Evolutionary conservation across 2,113 vertebrate species (phyloP).

Genomic region (Tamias sibiricus): DNA sequence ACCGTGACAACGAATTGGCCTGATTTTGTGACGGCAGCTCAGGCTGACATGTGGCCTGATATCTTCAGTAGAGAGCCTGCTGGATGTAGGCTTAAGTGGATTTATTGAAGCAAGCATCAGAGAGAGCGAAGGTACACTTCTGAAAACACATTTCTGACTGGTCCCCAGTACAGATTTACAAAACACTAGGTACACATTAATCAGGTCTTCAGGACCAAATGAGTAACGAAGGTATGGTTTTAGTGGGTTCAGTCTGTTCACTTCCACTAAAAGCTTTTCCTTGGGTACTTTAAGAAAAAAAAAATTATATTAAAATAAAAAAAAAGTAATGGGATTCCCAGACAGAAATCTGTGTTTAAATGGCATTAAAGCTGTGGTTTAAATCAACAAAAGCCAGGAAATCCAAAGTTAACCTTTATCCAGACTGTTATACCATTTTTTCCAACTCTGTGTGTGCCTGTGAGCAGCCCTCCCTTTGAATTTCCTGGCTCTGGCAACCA

Average conservation of each 20-base stretch:
- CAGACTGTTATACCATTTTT: constrained; percentile 75
- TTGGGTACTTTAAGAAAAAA: constrained; percentile 63
- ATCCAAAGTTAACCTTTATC: constrained; percentile 85
- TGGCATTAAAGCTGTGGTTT: constrained; percentile 75
- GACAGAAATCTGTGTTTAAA: constrained; percentile 77
- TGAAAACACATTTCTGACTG: background rate
- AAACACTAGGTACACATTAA: background rate
- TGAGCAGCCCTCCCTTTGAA: constrained; percentile 47
- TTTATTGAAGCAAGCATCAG: background rate
- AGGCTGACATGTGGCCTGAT: background rate
- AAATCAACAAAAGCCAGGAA: constrained; percentile 87
- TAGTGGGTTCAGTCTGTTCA: background rate
- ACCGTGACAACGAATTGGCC: background rate
- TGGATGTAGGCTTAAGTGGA: background rate
- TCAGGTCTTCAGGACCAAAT: background rate
- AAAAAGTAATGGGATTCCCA: constrained; percentile 78
- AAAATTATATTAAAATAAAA: constrained; percentile 68
- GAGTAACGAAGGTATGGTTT: background rate
- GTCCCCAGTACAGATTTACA: background rate
- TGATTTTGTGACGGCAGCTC: background rate
- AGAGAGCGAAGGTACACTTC: background rate
- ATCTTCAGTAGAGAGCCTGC: background rate
- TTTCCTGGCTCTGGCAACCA: constrained; percentile 63
- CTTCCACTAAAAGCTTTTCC: constrained; percentile 57
- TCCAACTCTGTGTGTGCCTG: constrained; percentile 66